These are phyloP conservation scores for Rhadina sibilatrix DNA, from an alignment of 2,113 vertebrate genomes.

Conservation along the genomic window DNA sequence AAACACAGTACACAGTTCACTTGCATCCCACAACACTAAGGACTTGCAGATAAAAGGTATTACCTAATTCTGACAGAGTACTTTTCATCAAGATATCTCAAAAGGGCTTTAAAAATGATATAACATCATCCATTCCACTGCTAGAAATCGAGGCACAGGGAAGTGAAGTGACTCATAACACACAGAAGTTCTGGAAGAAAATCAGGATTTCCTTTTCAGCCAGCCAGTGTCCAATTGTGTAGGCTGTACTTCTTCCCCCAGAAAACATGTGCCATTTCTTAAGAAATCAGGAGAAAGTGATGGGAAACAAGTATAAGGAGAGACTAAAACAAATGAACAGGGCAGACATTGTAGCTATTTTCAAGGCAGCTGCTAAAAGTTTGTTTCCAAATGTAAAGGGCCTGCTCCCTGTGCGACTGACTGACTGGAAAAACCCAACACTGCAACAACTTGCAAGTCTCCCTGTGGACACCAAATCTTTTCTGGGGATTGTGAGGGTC, in stretches of 20 bases:
- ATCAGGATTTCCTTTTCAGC: neutral
- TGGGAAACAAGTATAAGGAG: neutral
- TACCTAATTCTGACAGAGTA: neutral
- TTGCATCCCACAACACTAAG: neutral
- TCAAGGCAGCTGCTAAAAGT: neutral
- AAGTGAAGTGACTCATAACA: neutral
- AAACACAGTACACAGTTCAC: neutral
- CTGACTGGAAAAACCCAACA: neutral
- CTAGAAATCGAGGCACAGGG: neutral
- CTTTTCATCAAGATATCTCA: neutral
- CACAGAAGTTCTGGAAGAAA: conserved; percentile 16
- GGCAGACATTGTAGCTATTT: neutral
- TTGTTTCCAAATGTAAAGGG: neutral
- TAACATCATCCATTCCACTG: neutral
- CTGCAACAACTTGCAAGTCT: neutral
- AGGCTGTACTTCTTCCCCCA: neutral
- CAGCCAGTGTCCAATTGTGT: neutral
- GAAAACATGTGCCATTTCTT: neutral
- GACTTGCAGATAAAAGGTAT: neutral
- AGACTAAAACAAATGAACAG: neutral
- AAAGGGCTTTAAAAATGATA: neutral
- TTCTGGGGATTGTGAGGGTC: neutral
- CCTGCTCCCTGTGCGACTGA: neutral
- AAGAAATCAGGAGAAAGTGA: neutral
- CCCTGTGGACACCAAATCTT: accelerated